Evolutionary conservation across 2,888 invertebrate genomes (phyloP), one percentile per base, ranked within the genome.

Genomic region (Noctua janthe): DNA sequence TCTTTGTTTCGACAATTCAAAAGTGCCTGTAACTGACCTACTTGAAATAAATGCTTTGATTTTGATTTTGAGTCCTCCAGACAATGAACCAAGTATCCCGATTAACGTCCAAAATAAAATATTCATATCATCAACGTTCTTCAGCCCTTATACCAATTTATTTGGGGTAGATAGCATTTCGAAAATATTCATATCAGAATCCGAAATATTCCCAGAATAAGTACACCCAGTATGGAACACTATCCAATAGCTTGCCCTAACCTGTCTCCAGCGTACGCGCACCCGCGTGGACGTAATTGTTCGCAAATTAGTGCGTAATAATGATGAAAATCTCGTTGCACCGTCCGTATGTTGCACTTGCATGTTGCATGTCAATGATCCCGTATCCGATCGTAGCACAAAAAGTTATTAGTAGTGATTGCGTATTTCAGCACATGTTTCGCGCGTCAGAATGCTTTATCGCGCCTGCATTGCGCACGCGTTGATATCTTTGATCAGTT

Each of bases 351-450:
- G 49, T 80, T 73, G 80, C 67, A 80, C 81, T 80, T 81, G 83
- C 80, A 81, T 82, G 73, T 75, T 88, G 89, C 83, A 84, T 87
- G 87, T 87, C 89, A 86, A 83, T 83, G 84, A 85, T 87, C 87
- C 71, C 79, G 64, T 84, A 86, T 87, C 81, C 56, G 80, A 88
- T 88, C 81, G 71, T 43, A 20, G 35, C 70, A 78, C 71, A 83
- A 88, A 59, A 83, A 82, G 56, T 78, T 73, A 77, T 77, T 71
- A 75, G 59, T 74, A 35, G 72, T 76, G 74, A 84, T 83, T 87
- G 79, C 64, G 71, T 85, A 81, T 87, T 81, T 85, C 85, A 85
- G 74, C 78, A 74, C 74, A 56, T 76, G 70, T 77, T 74, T 73
- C 67, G 56, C 81, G 75, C 77, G 43, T 54, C 39, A 69, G 67